phyloP scores from a whole-genome alignment of 2,113 vertebrate species.

The Blennius ocellaris region DNA sequence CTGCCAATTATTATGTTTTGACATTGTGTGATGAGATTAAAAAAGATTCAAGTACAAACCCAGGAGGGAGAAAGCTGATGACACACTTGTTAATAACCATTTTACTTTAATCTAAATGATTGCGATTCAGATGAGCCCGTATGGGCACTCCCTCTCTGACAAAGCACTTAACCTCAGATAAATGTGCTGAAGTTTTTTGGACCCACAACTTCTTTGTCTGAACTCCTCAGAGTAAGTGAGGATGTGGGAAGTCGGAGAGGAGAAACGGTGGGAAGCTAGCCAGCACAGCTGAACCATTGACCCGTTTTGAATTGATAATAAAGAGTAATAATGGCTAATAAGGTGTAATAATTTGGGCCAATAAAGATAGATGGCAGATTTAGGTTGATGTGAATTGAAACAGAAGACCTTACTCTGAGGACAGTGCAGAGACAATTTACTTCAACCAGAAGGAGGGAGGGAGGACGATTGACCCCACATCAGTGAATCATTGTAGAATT shows the following conservation, averaged over 20 bases:
- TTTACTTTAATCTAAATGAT: constrained; percentile 65
- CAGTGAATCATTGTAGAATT: constrained; percentile 85
- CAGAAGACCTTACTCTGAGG: constrained; percentile 77
- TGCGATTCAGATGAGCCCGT: constrained; percentile 40
- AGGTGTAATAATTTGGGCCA: constrained; percentile 70
- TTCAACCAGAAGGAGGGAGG: constrained; percentile 76
- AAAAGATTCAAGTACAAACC: constrained; percentile 50
- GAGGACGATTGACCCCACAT: constrained; percentile 82
- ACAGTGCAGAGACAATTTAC: constrained; percentile 82
- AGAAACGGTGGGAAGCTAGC: constrained; percentile 66
- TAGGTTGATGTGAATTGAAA: constrained; percentile 78
- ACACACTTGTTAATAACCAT: constrained; percentile 51
- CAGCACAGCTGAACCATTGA: constrained; percentile 66
- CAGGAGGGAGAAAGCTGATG: constrained; percentile 29
- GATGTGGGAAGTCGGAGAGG: constrained; percentile 54
- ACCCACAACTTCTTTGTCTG: constrained; percentile 44
- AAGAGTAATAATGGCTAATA: constrained; percentile 74
- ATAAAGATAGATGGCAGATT: constrained; percentile 74
- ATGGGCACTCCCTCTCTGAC: constrained; percentile 39
- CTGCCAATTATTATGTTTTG: constrained; percentile 59
- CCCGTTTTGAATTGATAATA: constrained; percentile 68
- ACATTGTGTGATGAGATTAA: constrained; percentile 43
- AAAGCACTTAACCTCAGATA: constrained; percentile 65
- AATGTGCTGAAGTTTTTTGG: constrained; percentile 63
- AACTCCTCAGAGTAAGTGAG: constrained; percentile 55